These are phyloP conservation scores for Prionailurus bengalensis DNA, from an alignment of 2,113 vertebrate genomes.

Conservation along the genomic window DNA sequence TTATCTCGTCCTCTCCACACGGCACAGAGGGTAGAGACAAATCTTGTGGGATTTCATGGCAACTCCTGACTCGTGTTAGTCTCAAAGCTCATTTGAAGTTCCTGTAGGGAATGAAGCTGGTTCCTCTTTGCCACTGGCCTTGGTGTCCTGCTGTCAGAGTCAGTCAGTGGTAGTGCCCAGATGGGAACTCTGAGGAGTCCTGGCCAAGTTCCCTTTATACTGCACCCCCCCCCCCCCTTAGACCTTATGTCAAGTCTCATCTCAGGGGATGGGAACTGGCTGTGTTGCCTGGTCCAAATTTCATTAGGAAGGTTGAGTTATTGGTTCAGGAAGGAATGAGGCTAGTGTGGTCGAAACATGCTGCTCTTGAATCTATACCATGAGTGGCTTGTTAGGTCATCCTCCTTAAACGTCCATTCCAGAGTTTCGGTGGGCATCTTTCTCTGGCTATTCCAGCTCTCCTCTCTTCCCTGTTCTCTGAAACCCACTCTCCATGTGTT, in stretches of 20 bases:
- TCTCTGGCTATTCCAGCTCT: background rate
- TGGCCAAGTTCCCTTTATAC: background rate
- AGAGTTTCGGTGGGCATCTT: background rate
- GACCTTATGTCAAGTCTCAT: background rate
- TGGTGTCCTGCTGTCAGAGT: background rate
- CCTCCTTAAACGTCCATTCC: background rate
- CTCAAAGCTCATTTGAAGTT: background rate
- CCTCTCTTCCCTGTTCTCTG: background rate
- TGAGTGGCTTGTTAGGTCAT: background rate
- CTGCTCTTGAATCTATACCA: background rate
- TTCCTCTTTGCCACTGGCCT: background rate
- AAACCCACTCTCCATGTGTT: background rate
- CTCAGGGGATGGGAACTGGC: background rate
- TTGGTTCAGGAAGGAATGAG: background rate
- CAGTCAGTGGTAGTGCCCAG: too few relatives aligned
- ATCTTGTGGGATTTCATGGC: constrained; percentile 9
- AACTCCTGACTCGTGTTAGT: background rate
- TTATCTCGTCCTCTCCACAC: background rate
- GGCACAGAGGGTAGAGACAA: background rate
- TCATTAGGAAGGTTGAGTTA: background rate
- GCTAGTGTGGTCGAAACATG: background rate
- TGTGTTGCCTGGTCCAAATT: background rate
- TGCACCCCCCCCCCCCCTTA: accelerated
- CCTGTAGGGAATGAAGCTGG: background rate
- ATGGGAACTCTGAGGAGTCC: background rate